Evolutionary conservation across 64 coral and sea anemone species (phyloP).

Genomic region (Porites australiensis): DNA sequence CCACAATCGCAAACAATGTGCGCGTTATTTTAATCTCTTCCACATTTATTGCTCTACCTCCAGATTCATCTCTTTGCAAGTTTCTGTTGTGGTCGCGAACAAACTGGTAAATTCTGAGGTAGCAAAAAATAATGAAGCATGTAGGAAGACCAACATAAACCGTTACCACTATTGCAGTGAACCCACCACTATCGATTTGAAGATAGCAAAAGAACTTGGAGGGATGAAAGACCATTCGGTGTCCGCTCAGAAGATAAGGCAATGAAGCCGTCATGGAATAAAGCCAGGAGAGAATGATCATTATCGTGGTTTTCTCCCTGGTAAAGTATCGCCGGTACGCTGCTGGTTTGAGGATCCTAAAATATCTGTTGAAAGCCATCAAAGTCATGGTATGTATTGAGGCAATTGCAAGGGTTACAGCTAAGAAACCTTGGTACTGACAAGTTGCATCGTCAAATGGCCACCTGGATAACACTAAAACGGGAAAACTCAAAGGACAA

Average conservation of each 20-base stretch:
- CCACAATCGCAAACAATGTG: constrained; percentile 19
- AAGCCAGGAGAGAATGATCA: constrained; percentile 48
- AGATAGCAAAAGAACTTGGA: constrained; percentile 79
- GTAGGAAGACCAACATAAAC: constrained; percentile 12
- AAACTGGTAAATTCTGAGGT: constrained; percentile 1
- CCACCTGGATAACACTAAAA: constrained; percentile 55
- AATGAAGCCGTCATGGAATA: not conserved
- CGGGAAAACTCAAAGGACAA: constrained; percentile 21
- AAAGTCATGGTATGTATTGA: constrained; percentile 76
- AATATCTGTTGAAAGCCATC: constrained; percentile 71
- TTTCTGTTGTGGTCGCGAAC: constrained; percentile 53
- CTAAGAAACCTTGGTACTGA: constrained; percentile 72
- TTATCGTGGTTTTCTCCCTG: not conserved
- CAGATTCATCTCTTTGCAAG: not conserved
- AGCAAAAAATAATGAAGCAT: constrained; percentile 27
- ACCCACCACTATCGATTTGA: not conserved
- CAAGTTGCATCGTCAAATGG: constrained; percentile 62
- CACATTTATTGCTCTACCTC: not conserved
- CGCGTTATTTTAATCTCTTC: constrained; percentile 47
- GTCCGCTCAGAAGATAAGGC: constrained; percentile 69
- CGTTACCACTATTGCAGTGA: constrained; percentile 1
- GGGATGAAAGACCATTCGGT: constrained; percentile 68
- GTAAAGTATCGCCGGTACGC: constrained; percentile 58
- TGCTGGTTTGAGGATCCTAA: constrained; percentile 54
- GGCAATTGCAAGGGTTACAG: constrained; percentile 35